Evolutionary conservation across 2,113 vertebrate species (phyloP), one percentile per base, ranked within the genome.

Genomic region (Paramisgurnus dabryanus): DNA sequence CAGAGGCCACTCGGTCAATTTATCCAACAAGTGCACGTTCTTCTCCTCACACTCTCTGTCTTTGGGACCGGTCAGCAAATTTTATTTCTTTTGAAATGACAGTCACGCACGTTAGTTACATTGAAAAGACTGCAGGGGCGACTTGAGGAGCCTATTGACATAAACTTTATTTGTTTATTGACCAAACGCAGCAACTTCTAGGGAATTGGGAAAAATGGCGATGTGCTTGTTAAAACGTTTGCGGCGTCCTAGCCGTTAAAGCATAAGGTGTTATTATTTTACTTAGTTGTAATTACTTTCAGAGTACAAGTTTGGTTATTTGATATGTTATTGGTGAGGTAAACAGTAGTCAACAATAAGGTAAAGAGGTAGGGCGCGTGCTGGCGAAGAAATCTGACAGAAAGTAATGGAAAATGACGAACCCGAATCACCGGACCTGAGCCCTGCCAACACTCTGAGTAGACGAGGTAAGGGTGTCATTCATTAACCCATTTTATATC

Each of bases 391-490:
- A 79, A 83, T 76, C 4, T 82, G 84, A 84, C 63, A 65, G 60
- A 87, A 87, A 90, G 89, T 89, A 82, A 93, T 93, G 93, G 93
- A 93, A 87, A 90, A 93, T 92, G 93, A 91, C 67, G 88, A 90
- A 70, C 66, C 71, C 39, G 81, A 88, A 71, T 85, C 82, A 80
- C 80, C 85, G 60, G 74, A 86, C 63, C 80, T 39, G 76, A 72
- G 53, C 12, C 78, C 84, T 12, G 83, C 67, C 85, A 86, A 89
- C 83, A 65, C 67, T 70, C 78, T 83, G 78, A 82, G 84, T 76
- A 87, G 81, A 66, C 89, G 83, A 91, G 91, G 93, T 93, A 86
- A 87, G 84, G 61, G 69, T 39, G 12, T 58, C 9, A 40, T 60
- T 47, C 40, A 5, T 15, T 74, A 27, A 74, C 12, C 41, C 18